A percentile compares a stretch with the other conserved stretches of the same genome.
Evolutionary conservation across 1,140 invertebrate genomes (phyloP).

Genomic region (Matsumurasca onukii): DNA sequence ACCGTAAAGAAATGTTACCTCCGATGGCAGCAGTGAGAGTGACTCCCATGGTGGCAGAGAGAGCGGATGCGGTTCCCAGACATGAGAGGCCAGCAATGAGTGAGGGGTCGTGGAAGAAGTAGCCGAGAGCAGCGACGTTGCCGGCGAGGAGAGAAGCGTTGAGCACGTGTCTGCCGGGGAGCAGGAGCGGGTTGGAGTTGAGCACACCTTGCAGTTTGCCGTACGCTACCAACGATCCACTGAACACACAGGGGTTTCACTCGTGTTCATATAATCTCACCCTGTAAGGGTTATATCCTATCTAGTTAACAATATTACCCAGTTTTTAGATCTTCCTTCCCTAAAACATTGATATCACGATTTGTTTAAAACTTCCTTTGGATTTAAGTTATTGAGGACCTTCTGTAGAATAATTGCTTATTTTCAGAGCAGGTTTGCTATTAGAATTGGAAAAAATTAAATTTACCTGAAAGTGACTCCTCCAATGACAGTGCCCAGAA

Average conservation of each 20-base stretch:
- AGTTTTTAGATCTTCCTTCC: no score
- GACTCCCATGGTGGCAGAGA: constrained; percentile 78
- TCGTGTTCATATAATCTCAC: no score
- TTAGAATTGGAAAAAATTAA: no score
- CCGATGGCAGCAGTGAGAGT: constrained; percentile 88
- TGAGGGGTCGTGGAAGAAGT: constrained; percentile 64
- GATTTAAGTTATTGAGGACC: no score
- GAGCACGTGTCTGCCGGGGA: constrained; percentile 80
- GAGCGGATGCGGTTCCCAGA: constrained; percentile 69
- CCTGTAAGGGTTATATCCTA: no score
- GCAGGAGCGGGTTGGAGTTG: constrained; percentile 72
- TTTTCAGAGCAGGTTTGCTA: no score
- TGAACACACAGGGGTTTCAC: constrained; percentile 47
- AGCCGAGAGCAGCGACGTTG: constrained; percentile 70
- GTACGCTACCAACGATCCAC: constrained; percentile 86
- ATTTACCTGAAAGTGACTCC: constrained; percentile 79
- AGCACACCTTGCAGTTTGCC: constrained; percentile 86
- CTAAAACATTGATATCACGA: no score
- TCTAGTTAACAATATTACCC: no score
- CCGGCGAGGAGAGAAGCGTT: constrained; percentile 68
- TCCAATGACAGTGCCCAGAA: constrained; percentile 88
- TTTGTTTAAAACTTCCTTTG: no score
- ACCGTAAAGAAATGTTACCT: constrained; percentile 56
- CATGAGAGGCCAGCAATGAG: constrained; percentile 64
- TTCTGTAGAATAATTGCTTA: no score